A percentile compares a stretch with the other conserved stretches of the same genome.
phyloP scores from a whole-genome alignment of 1,140 invertebrate genomes.

The Rhyzopertha dominica region DNA sequence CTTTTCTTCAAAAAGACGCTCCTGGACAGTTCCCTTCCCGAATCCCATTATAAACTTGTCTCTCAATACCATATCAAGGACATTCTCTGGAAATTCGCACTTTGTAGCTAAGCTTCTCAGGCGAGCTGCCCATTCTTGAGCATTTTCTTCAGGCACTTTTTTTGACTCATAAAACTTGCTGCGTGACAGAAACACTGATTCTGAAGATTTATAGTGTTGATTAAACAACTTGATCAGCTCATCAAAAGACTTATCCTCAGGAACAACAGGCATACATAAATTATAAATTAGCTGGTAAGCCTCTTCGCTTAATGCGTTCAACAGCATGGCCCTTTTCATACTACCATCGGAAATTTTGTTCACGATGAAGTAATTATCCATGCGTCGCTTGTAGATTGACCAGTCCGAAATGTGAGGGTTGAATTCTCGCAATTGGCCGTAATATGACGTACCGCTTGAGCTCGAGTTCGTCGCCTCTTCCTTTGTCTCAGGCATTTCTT shows the following conservation, averaged over 20 bases:
- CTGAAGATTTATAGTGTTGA: slow-evolving; percentile 9
- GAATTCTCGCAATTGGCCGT: too few relatives aligned
- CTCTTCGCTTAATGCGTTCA: slow-evolving; percentile 14
- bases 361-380: too few relatives aligned
- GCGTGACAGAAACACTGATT: slow-evolving; percentile 11
- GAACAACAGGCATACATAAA: slow-evolving; percentile 9
- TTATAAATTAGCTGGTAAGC: slow-evolving; percentile 17
- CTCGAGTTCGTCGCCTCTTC: too few relatives aligned
- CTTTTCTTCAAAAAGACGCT: slow-evolving; percentile 1
- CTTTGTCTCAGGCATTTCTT: too few relatives aligned
- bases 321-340: slow-evolving; percentile 6
- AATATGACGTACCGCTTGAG: too few relatives aligned
- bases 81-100: slow-evolving; percentile 8
- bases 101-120: slow-evolving; percentile 9
- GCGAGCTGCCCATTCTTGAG: slow-evolving; percentile 16
- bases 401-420: too few relatives aligned
- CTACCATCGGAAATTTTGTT: too few relatives aligned
- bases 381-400: too few relatives aligned
- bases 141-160: slow-evolving; percentile 7
- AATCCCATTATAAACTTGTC: slow-evolving; percentile 11
- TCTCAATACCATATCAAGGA: slow-evolving; percentile 2
- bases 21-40: slow-evolving; percentile 1
- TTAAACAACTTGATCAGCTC: slow-evolving; percentile 9
- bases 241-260: slow-evolving; percentile 18
- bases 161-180: slow-evolving; percentile 13